phyloP scores from a whole-genome alignment of 2,113 vertebrate species.

The Macrotis lagotis region DNA sequence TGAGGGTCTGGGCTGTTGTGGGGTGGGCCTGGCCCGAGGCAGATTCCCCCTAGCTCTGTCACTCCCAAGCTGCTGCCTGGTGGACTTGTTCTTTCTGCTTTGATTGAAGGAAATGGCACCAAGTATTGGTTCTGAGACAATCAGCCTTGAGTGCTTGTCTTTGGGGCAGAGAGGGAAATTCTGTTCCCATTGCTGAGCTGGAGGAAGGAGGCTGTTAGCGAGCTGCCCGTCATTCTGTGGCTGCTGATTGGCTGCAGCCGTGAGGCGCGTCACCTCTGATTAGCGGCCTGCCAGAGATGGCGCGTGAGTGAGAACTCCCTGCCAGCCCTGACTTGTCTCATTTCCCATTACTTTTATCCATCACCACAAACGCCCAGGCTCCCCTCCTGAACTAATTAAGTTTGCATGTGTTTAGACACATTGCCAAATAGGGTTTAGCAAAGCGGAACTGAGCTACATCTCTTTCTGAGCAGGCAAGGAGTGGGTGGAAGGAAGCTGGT shows the following conservation, averaged over 20 bases:
- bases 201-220: constrained; percentile 27
- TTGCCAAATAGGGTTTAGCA: constrained; percentile 90
- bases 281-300: constrained; percentile 78
- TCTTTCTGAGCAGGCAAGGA: constrained; percentile 83
- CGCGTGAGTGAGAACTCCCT: constrained; percentile 82
- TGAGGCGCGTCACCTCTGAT: constrained; percentile 81
- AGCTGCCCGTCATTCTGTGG: constrained; percentile 62
- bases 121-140: constrained; percentile 12
- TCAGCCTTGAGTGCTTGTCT: constrained; percentile 52
- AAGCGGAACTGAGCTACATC: constrained; percentile 87
- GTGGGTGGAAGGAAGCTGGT: constrained; percentile 64
- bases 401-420: constrained; percentile 88
- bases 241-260: constrained; percentile 64
- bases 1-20: no score
- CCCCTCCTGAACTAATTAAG: constrained; percentile 88
- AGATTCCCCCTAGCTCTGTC: no score
- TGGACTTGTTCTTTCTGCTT: background rate
- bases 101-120: constrained; percentile 41
- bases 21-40: no score
- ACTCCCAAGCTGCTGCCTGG: background rate
- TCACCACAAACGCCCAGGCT: constrained; percentile 83
- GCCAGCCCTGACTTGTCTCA: constrained; percentile 86
- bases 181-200: constrained; percentile 42
- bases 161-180: constrained; percentile 73
- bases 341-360: constrained; percentile 86